Evolutionary conservation across 2,797 vertebrate genomes (phyloP), one percentile per base, ranked within the genome.

Genomic region (Eulemur coronatus): DNA sequence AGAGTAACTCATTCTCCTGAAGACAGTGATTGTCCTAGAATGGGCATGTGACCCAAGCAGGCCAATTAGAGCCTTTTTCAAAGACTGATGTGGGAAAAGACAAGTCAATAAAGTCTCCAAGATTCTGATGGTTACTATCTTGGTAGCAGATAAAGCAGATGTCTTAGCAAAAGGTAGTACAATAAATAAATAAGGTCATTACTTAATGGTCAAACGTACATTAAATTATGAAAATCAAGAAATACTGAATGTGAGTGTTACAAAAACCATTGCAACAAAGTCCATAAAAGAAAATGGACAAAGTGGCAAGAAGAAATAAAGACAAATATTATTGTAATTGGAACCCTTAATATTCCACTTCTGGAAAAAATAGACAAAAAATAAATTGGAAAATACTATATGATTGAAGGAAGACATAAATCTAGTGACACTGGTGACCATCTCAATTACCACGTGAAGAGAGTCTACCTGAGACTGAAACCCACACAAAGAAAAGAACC

Each of bases 141-240:
- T 86, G 75, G 86, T 61, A 95, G 33, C 89, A 94, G 94, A 94
- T 95, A 82, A 94, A 95, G 57, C 87, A 97, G 80, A 92, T 92
- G 70, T 86, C 88, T 79, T 2, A 92, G 92, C 80, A 96, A 93
- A 97, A 95, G 63, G 65, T 87, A 79, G 75, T 61, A 84, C 67
- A 90, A 80, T 79, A 76, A 96, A 38, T 91, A 91, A 96, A 57
- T 57, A 75, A 80, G 50, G 38, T 76, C 65, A 69, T 84, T 86
- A 93, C 52, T 86, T 91, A 95, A 91, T 84, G 87, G 59, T 41
- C 30, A 91, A 91, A 91, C 24, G 22, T 17, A 46, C 81, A 67
- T 57, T 55, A 81, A 81, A 94, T 78, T 33, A 86, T 70, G 69
- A 94, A 94, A 91, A 82, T 48, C 15, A 57, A 52, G 80, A 65